Base-by-base conservation (phyloP, 2,888 invertebrate species). In the Scrobipalpa costella region DNA sequence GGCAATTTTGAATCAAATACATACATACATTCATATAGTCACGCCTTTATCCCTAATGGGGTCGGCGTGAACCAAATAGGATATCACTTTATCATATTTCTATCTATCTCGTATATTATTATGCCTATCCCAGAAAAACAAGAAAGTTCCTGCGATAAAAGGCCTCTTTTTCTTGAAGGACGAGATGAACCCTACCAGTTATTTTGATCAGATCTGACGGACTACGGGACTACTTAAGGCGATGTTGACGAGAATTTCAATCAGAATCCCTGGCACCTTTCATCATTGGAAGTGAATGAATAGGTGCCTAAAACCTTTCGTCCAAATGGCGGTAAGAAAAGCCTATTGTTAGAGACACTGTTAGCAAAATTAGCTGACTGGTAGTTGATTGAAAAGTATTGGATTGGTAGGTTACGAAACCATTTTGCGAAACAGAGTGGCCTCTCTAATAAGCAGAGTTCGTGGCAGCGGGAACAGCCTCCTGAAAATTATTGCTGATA, bases 331-430 rank as follows among this genome's bases (percentile, higher is more conserved):
- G 44, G 13, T 15, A 44, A 44, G 44, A 44, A 44, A 44, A n/a
- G 44, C 44, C 5, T 44, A n/a, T 44, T 44, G n/a, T n/a, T n/a
- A 6, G 44, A 44, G 15, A n/a, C 7, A 44, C 44, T 44, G 44
- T 44, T 44, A n/a, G 27, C 27, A 27, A n/a, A 44, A 44, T 44
- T 44, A 44, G 44, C 44, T 44, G 44, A 44, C n/a, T n/a, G 44
- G n/a, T 7, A 44, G n/a, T 44, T 44, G 44, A 44, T 44, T 44
- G 44, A 44, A n/a, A 44, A 44, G n/a, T 44, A 44, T 44, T 44
- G 44, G 44, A 44, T 44, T 44, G 44, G n/a, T 44, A n/a, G 44
- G 44, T 0, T 27, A 27, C 27, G n/a, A n/a, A n/a, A n/a, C n/a
- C n/a, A n/a, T n/a, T n/a, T n/a, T n/a, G n/a, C n/a, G n/a, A n/a